Percentiles rank a stretch among this genome's conserved stretches.
Evolutionary conservation across 2,797 vertebrate genomes (phyloP).

Genomic region (Acipenser oxyrinchus): DNA sequence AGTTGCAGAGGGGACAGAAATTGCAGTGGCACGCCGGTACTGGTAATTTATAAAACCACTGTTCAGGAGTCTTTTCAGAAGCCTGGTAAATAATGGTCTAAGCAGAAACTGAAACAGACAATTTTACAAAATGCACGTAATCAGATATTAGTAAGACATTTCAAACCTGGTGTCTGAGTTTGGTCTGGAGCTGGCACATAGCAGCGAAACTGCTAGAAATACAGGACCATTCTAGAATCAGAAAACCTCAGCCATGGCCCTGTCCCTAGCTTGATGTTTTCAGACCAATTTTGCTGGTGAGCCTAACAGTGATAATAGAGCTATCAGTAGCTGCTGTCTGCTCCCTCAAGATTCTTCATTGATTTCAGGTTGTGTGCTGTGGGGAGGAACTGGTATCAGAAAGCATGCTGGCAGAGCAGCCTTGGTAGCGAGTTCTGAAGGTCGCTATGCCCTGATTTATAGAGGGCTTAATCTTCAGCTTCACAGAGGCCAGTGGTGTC

Average conservation of each 20-base stretch:
- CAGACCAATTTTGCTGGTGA: not conserved
- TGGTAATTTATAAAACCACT: too few relatives aligned
- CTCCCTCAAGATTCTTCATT: not conserved
- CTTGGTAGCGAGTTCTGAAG: not conserved
- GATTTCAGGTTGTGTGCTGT: conserved; percentile 1
- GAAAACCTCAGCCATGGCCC: not conserved
- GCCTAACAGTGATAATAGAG: not conserved
- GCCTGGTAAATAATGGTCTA: too few relatives aligned
- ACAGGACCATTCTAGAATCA: too few relatives aligned
- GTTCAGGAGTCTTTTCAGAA: too few relatives aligned
- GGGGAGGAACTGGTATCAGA: not conserved
- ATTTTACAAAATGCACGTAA: too few relatives aligned
- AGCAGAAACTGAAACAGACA: too few relatives aligned
- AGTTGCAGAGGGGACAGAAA: too few relatives aligned
- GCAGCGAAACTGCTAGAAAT: too few relatives aligned
- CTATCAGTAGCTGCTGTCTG: not conserved
- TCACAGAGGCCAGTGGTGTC: not conserved
- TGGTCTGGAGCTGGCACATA: too few relatives aligned
- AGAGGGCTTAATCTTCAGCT: not conserved
- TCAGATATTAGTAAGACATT: too few relatives aligned
- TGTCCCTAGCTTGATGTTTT: not conserved
- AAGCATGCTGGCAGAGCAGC: not conserved
- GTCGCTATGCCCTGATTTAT: not conserved
- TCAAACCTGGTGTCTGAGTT: too few relatives aligned
- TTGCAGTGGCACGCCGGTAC: too few relatives aligned